Percentiles rank a stretch among this genome's conserved stretches.
These are phyloP conservation scores for Pterostichus madidus DNA, from an alignment of 2,888 invertebrate species.

Conservation along the genomic window DNA sequence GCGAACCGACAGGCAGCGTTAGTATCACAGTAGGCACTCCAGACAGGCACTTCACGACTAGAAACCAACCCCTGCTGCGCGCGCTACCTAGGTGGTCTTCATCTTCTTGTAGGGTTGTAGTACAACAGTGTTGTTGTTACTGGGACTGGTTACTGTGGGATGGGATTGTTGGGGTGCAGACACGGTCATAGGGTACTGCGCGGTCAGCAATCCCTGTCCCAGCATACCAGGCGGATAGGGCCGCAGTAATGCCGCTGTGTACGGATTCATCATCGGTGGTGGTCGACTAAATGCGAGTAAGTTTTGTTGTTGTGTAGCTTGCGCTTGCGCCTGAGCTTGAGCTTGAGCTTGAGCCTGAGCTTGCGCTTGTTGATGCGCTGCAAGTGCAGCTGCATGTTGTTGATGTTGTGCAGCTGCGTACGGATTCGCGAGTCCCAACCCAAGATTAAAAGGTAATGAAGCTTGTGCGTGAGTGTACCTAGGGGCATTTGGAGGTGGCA, in stretches of 20 bases:
- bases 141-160: conserved; percentile 77
- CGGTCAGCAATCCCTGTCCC: conserved; percentile 50
- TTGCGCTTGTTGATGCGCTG: conserved; percentile 17
- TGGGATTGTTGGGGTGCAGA: conserved; percentile 71
- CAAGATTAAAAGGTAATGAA: conserved; percentile 72
- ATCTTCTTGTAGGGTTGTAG: conserved; percentile 94
- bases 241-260: conserved; percentile 78
- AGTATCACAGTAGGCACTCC: conserved; percentile 66
- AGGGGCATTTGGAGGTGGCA: conserved; percentile 72
- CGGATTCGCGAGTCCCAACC: conserved; percentile 73
- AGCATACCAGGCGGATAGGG: conserved; percentile 69
- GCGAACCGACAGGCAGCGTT: conserved; percentile 22
- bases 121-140: conserved; percentile 79
- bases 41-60: conserved; percentile 65
- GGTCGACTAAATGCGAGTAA: conserved; percentile 76
- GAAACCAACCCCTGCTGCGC: conserved; percentile 58
- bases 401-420: conserved; percentile 74
- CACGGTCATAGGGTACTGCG: conserved; percentile 74
- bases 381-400: background rate
- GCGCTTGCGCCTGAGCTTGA: conserved; percentile 67
- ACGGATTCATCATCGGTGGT: conserved; percentile 75
- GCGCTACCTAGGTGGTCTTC: conserved; percentile 86
- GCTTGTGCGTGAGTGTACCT: conserved; percentile 74
- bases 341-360: conserved; percentile 67
- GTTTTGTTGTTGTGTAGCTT: conserved; percentile 69